These are phyloP conservation scores for Alaudala cheleensis DNA, from an alignment of 2,113 vertebrate species.

Conservation along the genomic window DNA sequence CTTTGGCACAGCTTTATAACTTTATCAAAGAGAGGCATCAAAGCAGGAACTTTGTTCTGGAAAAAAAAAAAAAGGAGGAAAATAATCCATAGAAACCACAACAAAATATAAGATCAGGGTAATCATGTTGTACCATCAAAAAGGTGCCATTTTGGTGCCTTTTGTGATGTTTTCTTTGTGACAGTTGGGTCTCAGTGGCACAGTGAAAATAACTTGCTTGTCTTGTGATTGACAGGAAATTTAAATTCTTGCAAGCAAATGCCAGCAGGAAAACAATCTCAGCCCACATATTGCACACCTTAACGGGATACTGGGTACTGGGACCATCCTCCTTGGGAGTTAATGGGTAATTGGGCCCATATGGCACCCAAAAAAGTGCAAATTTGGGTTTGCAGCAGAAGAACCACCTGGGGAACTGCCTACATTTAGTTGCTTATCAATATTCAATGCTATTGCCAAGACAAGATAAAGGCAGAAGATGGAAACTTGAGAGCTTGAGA, in stretches of 20 bases:
- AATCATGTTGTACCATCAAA: slow-evolving; percentile 51
- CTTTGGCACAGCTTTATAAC: slow-evolving; percentile 48
- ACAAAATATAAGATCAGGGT: slow-evolving; percentile 40
- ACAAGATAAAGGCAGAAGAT: neutral
- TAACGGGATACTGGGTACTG: neutral
- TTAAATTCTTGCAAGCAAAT: slow-evolving; percentile 48
- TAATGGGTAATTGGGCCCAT: slow-evolving; percentile 16
- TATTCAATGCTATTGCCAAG: neutral
- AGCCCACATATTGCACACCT: neutral
- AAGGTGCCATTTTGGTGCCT: slow-evolving; percentile 17
- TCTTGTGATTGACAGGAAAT: slow-evolving; percentile 46
- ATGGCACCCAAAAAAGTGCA: slow-evolving; percentile 20
- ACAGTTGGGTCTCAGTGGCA: slow-evolving; percentile 22
- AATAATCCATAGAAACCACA: slow-evolving; percentile 45
- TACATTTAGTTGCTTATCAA: neutral
- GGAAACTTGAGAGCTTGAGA: neutral
- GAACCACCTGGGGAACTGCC: slow-evolving; percentile 51
- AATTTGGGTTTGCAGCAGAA: neutral
- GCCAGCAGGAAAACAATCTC: slow-evolving; percentile 2
- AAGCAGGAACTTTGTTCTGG: slow-evolving; percentile 21
- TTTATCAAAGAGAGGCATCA: slow-evolving; percentile 61
- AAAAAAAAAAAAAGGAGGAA: neutral
- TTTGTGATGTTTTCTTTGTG: slow-evolving; percentile 32
- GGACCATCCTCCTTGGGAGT: neutral
- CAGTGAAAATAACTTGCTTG: slow-evolving; percentile 25